Evolutionary conservation across 2,797 vertebrate species (phyloP).

Genomic region (Hydrocynus forskahlii): DNA sequence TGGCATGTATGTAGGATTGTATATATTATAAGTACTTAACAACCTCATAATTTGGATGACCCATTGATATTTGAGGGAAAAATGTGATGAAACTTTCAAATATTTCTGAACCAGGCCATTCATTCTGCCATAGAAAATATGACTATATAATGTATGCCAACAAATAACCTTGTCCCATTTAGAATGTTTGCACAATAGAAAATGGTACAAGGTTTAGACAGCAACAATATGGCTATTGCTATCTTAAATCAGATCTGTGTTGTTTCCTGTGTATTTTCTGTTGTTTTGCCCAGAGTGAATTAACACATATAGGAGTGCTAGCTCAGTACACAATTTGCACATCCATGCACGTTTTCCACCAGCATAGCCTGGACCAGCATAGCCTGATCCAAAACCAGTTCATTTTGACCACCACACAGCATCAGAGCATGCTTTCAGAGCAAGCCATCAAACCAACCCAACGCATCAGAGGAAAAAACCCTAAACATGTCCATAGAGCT

Average conservation of each 20-base stretch:
- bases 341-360: slow-evolving; percentile 46
- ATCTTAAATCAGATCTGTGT: background rate
- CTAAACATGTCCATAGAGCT: slow-evolving; percentile 57
- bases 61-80: too few relatives aligned
- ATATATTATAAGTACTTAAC: too few relatives aligned
- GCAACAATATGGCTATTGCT: background rate
- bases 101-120: too few relatives aligned
- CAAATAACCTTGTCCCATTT: too few relatives aligned
- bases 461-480: slow-evolving; percentile 17
- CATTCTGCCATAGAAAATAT: too few relatives aligned
- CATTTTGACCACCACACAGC: slow-evolving; percentile 35
- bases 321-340: slow-evolving; percentile 17
- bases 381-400: slow-evolving; percentile 8
- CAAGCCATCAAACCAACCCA: slow-evolving; percentile 52
- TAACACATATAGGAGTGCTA: background rate
- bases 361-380: slow-evolving; percentile 20
- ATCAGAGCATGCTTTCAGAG: slow-evolving; percentile 65
- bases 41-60: too few relatives aligned
- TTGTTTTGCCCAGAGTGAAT: background rate
- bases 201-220: too few relatives aligned
- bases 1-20: too few relatives aligned
- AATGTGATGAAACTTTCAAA: too few relatives aligned
- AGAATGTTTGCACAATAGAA: too few relatives aligned
- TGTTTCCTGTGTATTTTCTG: background rate
- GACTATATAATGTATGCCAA: too few relatives aligned